Conservation (phyloP, 2,888 invertebrate species). For the Drosophila differens region DNA sequence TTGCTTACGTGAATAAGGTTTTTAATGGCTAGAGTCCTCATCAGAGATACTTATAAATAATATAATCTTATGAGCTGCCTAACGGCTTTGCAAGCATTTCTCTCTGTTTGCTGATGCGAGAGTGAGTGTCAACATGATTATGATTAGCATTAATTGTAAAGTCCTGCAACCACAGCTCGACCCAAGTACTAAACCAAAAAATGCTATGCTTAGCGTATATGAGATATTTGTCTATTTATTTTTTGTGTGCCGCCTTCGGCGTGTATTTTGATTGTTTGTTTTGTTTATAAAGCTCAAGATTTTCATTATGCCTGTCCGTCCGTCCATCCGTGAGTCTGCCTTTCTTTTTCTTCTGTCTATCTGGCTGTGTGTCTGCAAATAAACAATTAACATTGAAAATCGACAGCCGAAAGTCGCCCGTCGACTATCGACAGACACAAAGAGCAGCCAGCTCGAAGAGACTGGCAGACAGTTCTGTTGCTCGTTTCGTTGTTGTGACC, state of each 20-base stretch:
- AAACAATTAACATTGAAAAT: conserved; percentile 62
- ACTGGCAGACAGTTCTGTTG: conserved; percentile 52
- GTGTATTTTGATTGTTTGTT: conserved; percentile 76
- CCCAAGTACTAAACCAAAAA: conserved; percentile 1
- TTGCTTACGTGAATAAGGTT: conserved; percentile 40
- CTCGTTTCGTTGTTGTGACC: conserved; percentile 32
- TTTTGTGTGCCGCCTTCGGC: conserved; percentile 37
- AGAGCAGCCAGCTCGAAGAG: conserved; percentile 22
- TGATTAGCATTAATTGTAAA: conserved; percentile 57
- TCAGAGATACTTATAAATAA: conserved; percentile 32
- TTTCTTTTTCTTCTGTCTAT: background rate
- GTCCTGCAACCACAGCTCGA: conserved; percentile 22
- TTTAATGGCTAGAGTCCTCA: conserved; percentile 27
- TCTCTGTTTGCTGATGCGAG: conserved; percentile 2
- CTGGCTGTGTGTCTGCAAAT: conserved; percentile 50
- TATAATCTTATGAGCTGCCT: conserved; percentile 22
- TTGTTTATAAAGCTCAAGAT: conserved; percentile 80
- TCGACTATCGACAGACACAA: conserved; percentile 52
- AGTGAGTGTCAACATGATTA: conserved; percentile 42
- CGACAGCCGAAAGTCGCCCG: conserved; percentile 55
- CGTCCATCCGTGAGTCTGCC: background rate
- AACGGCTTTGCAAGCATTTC: conserved; percentile 28
- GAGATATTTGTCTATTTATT: conserved; percentile 1
- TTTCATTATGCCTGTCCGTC: conserved; percentile 57
- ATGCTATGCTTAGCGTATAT: background rate